Evolutionary conservation across 2,888 invertebrate species (phyloP), one percentile per base, ranked within the genome.

Genomic region (Protula sp.): DNA sequence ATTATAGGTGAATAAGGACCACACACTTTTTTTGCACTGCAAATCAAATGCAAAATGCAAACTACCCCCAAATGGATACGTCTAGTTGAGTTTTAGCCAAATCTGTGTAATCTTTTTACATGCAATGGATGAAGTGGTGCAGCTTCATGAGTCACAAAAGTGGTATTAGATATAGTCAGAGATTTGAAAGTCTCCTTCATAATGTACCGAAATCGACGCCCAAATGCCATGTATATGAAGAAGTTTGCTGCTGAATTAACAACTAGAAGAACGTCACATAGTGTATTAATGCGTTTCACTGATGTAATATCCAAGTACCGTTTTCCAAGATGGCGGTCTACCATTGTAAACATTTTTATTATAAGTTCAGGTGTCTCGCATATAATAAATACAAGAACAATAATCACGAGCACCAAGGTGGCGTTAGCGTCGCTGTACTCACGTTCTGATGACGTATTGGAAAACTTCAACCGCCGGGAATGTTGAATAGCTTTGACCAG

Each of bases 171-270:
- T 5, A 19, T 22, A 26, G 19, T 22, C 50, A 50, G 24, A 24
- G 14, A 50, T 26, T 50, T 59, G 47, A 62, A 62, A 1, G 56
- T 62, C n/a, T 59, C 58, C 26, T 55, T 55, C 55, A 66, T 47
- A 30, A 65, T 55, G 28, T 60, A 47, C 2, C 68, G 51, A 54
- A 68, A 68, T 9, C 68, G 48, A 24, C 58, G 55, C 2, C 68
- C 68, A 45, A 68, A 67, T 24, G 55, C 53, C 47, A 61, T 52
- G 55, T 67, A 68, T 57, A 68, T 62, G 57, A 67, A 31, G 55
- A 68, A 68, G 57, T 68, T 68, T 55, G 65, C 50, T 4, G 65
- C 62, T 3, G 63, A 65, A 56, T 68, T 68, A 47, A 67, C n/a
- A 26, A 65, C 60, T 48, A 63, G 57, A 28, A 62, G 52, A 26